phyloP scores from a whole-genome alignment of 2,113 vertebrate genomes.

The Cricetomys ansorgei region DNA sequence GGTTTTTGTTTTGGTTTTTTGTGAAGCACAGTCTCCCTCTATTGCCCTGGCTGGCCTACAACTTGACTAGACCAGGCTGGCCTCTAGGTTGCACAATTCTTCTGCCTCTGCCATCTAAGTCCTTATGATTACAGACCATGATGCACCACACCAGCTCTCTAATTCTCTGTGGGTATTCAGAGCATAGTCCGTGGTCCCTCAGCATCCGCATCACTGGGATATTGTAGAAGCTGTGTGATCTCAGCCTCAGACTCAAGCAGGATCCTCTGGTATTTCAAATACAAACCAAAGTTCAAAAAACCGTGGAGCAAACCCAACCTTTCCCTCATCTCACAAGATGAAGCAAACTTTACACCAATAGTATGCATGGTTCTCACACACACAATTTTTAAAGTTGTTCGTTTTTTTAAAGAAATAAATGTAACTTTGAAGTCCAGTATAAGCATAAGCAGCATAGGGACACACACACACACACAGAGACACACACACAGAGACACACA shows the following conservation, averaged over 20 bases:
- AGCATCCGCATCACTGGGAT: not conserved
- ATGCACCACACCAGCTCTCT: not conserved
- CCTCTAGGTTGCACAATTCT: not conserved
- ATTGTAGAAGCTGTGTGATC: not conserved
- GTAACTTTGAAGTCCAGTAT: not conserved
- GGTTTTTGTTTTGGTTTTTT: not conserved
- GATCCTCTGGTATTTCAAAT: not conserved
- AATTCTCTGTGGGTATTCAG: not conserved
- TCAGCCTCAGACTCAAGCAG: not conserved
- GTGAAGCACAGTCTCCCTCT: not conserved
- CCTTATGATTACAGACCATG: not conserved
- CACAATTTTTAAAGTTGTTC: too few species aligned
- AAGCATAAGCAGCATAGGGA: not conserved
- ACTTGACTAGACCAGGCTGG: not conserved
- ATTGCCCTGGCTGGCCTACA: not conserved
- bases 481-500: not conserved
- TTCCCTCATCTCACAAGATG: not conserved
- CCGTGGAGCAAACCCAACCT: not conserved
- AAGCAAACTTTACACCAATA: not conserved
- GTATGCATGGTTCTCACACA: not conserved
- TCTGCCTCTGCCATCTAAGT: not conserved
- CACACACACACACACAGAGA: not conserved
- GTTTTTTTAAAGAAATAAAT: not conserved
- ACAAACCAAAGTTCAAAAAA: not conserved
- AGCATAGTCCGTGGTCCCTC: not conserved